Evolutionary conservation across 2,113 vertebrate species (phyloP).

Genomic region (Fulmarus glacialis): DNA sequence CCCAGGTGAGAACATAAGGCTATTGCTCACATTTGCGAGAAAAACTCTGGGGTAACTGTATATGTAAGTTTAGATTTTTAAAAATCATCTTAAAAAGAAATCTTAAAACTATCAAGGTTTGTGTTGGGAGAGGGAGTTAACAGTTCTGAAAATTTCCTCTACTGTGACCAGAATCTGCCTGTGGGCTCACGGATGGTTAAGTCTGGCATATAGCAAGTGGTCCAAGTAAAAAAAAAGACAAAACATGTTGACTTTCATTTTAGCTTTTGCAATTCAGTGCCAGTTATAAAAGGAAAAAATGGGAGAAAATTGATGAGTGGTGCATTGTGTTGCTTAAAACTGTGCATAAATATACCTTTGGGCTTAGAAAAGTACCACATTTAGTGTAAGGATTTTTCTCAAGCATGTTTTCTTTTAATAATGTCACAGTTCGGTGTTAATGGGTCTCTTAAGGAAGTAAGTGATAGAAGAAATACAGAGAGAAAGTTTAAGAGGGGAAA

Average conservation of each 20-base stretch:
- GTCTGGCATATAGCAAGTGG: neutral
- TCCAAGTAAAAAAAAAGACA: neutral
- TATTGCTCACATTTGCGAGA: neutral
- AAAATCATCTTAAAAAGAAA: neutral
- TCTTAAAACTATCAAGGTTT: too few species aligned
- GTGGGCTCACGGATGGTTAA: neutral
- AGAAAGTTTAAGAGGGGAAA: accelerated
- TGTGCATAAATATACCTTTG: neutral
- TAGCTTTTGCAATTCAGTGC: neutral
- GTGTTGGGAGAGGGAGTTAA: too few species aligned
- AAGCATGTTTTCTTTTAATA: neutral
- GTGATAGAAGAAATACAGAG: neutral
- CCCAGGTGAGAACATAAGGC: neutral
- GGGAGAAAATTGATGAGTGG: neutral
- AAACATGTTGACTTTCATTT: neutral
- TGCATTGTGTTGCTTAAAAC: neutral
- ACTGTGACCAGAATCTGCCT: neutral
- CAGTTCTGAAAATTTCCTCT: neutral
- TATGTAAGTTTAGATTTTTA: neutral
- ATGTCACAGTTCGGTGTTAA: neutral
- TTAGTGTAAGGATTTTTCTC: neutral
- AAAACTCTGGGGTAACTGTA: neutral
- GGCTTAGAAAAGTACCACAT: neutral
- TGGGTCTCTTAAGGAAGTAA: neutral
- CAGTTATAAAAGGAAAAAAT: neutral